These are phyloP conservation scores for Piaya cayana DNA, from an alignment of 2,113 vertebrate genomes.

Conservation along the genomic window DNA sequence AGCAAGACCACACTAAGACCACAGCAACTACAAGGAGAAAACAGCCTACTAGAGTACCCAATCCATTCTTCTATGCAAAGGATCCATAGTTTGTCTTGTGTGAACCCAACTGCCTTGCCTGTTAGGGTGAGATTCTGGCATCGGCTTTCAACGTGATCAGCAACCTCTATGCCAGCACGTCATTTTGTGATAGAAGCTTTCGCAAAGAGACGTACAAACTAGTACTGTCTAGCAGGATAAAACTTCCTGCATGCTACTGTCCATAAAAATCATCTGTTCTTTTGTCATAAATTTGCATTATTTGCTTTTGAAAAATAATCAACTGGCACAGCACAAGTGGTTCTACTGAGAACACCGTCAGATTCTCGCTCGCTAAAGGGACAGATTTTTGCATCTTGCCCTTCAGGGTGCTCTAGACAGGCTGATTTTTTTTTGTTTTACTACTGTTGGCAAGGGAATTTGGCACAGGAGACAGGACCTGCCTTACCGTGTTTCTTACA, in stretches of 20 bases:
- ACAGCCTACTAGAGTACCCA: slow-evolving; percentile 40
- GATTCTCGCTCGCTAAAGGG: not conserved
- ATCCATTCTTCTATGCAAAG: not conserved
- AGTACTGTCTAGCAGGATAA: not conserved
- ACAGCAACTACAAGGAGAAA: not conserved
- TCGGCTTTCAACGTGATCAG: not conserved
- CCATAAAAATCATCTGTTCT: not conserved
- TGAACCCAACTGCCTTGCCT: not conserved
- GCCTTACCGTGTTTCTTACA: slow-evolving; percentile 53
- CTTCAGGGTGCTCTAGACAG: slow-evolving; percentile 44
- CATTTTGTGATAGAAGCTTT: not conserved
- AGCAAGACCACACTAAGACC: not conserved
- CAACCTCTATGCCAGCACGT: not conserved
- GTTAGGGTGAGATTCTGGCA: not conserved
- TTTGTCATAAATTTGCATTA: not conserved
- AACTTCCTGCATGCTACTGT: not conserved
- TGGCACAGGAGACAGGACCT: not conserved
- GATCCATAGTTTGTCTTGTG: not conserved
- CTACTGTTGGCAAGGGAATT: not conserved
- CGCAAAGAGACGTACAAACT: not conserved
- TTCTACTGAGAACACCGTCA: not conserved
- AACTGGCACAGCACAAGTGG: not conserved
- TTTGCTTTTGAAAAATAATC: not conserved
- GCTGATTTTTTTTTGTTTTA: slow-evolving; percentile 1
- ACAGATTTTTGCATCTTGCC: not conserved